phyloP scores from a whole-genome alignment of 2,113 vertebrate species.

The Proteles cristata region DNA sequence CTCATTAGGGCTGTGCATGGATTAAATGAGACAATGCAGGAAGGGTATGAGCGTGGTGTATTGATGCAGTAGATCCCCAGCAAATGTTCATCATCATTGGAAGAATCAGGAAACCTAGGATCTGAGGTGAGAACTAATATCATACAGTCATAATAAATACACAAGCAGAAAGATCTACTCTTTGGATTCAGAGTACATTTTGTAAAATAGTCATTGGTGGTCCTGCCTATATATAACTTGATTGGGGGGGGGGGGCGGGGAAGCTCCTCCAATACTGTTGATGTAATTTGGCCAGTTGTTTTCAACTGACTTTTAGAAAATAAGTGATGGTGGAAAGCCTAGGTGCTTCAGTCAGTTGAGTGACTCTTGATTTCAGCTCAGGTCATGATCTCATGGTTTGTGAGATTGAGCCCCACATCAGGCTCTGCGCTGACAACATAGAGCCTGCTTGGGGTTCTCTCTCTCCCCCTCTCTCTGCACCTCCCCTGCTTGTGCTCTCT shows the following conservation, averaged over 20 bases:
- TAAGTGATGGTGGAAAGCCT: not conserved
- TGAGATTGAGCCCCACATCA: too few relatives aligned
- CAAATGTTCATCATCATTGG: not conserved
- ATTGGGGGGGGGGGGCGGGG: not conserved
- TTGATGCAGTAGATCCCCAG: not conserved
- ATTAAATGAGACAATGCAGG: not conserved
- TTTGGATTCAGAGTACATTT: not conserved
- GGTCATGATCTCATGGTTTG: too few relatives aligned
- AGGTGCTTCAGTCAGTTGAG: too few relatives aligned
- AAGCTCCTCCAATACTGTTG: not conserved
- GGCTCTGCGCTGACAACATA: too few relatives aligned
- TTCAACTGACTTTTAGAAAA: constrained; percentile 25
- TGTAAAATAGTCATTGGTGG: not conserved
- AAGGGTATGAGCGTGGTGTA: not conserved
- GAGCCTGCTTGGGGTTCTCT: too few relatives aligned
- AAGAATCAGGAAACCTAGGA: not conserved
- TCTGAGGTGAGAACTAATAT: not conserved
- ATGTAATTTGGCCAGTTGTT: not conserved
- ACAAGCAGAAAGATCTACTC: not conserved
- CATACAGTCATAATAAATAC: not conserved
- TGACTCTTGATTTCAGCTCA: too few relatives aligned
- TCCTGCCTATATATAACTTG: not conserved
- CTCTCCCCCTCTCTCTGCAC: too few relatives aligned
- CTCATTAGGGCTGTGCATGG: not conserved
- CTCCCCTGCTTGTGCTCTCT: too few relatives aligned